Evolutionary conservation across 1,140 invertebrate species (phyloP), one percentile per base, ranked within the genome.

Genomic region (Globodera rostochiensis): DNA sequence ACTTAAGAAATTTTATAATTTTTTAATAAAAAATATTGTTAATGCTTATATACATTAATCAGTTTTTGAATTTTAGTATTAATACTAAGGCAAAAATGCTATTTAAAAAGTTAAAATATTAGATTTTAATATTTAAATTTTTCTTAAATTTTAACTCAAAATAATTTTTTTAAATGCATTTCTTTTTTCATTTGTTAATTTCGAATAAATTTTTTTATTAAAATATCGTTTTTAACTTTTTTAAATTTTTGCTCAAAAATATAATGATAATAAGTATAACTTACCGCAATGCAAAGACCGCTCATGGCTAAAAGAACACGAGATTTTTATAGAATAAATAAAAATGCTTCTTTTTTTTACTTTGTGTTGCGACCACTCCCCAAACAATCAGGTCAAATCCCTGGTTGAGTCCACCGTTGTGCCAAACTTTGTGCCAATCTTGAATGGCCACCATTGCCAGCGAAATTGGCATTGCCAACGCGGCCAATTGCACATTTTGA

Each of bases 401-500:
- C 86, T 92, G 92, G 82, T 88, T 79, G 74, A 88, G 84, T 15
- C 88, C 88, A 45, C 84, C 84, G n/a, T 13, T 60, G 21, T 76
- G 53, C 45, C 75, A 64, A 60, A 87, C 85, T 81, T 86, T 87
- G 46, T 57, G 73, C 73, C 73, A 74, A 19, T 64, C 57, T 64
- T 64, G 57, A 64, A 64, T 3, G 3, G 57, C 57, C 13, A 64
- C 57, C 57, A 64, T 64, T 13, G 57, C 57, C 57, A 64, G 19
- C 57, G 57, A 64, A 88, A 97, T 94, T 0, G 92, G 92, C 77
- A 92, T 84, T 6, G 92, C 91, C 46, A 91, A 87, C 4, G 91
- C 80, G 69, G 91, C 95, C 36, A 97, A 90, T 88, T 97, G 96
- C 4, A 97, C 94, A 90, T 97, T 97, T 85, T 95, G 92, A 93